Evolutionary conservation across 2,113 vertebrate genomes (phyloP), one percentile per base, ranked within the genome.

Genomic region (Cervus canadensis): DNA sequence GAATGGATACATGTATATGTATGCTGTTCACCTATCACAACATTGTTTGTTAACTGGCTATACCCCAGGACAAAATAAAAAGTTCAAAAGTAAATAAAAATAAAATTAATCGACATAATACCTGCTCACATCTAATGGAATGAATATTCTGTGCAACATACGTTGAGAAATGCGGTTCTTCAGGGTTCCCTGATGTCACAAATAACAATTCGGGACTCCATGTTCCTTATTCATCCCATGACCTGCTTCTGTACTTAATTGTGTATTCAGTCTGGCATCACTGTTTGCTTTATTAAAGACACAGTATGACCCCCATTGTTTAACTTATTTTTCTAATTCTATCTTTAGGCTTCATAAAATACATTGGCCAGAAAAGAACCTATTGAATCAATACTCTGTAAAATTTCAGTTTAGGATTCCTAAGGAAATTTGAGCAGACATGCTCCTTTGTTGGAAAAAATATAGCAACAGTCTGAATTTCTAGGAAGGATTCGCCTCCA

Each of bases 251-350:
- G 0, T 17, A 5, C 60, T 30, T 48, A 71, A 25, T 13, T 64
- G 8, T 74, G 56, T 86, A 30, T n/a, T 93, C 17, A 74, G 15
- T 52, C 30, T 33, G 43, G 15, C 16, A 57, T 25, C 30, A 4
- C 7, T 78, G 36, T 89, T 82, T 54, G 13, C 91, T 95, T 91
- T 89, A 45, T 26, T 86, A 96, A 94, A 78, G 19, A 64, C 11
- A 50, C 28, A 76, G 5, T 16, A 33, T n/a, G 30, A 88, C 30
- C n/a, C 21, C 43, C 5, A 50, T 30, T 21, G 78, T 19, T 71
- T 94, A 23, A 21, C 17, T 96, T 57, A 30, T 33, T 95, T 94
- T 96, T 79, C 79, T 48, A 92, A 50, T 88, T 96, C 43, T 64
- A 36, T 57, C 71, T 94, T 76, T 48, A 67, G 14, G 40, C 13